Evolutionary conservation across 1,140 invertebrate species (phyloP).

Genomic region (Calosoma granatense): DNA sequence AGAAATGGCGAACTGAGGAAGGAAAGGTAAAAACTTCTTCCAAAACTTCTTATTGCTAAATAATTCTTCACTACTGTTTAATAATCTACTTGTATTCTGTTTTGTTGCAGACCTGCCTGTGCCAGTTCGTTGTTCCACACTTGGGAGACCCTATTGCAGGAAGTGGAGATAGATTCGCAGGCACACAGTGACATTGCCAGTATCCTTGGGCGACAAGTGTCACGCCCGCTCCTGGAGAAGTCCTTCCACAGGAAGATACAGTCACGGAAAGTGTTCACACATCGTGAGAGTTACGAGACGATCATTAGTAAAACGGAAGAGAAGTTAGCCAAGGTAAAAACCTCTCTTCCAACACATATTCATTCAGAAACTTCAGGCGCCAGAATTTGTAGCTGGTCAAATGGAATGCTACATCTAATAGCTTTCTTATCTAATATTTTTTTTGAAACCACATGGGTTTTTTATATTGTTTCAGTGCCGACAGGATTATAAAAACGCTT

Average conservation of each 20-base stretch:
- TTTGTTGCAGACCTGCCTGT: slow-evolving; percentile 56
- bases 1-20: slow-evolving; percentile 77
- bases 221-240: slow-evolving; percentile 76
- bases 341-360: not conserved
- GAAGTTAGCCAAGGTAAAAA: slow-evolving; percentile 66
- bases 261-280: slow-evolving; percentile 82
- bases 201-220: slow-evolving; percentile 73
- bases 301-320: slow-evolving; percentile 84
- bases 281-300: slow-evolving; percentile 84
- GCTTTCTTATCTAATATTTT: too few species aligned
- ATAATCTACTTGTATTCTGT: too few species aligned
- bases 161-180: slow-evolving; percentile 86
- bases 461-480: slow-evolving; percentile 58
- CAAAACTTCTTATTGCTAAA: slow-evolving; percentile 7
- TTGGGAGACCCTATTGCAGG: slow-evolving; percentile 86
- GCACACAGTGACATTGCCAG: slow-evolving; percentile 79
- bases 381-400: too few species aligned
- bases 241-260: slow-evolving; percentile 90
- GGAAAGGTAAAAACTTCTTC: slow-evolving; percentile 57
- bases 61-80: too few species aligned
- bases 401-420: too few species aligned
- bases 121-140: slow-evolving; percentile 75
- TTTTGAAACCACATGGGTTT: too few species aligned
- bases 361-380: not conserved
- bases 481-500: slow-evolving; percentile 76